These are phyloP conservation scores for Oplegnathus fasciatus DNA, from an alignment of 2,113 vertebrate species.

Conservation along the genomic window DNA sequence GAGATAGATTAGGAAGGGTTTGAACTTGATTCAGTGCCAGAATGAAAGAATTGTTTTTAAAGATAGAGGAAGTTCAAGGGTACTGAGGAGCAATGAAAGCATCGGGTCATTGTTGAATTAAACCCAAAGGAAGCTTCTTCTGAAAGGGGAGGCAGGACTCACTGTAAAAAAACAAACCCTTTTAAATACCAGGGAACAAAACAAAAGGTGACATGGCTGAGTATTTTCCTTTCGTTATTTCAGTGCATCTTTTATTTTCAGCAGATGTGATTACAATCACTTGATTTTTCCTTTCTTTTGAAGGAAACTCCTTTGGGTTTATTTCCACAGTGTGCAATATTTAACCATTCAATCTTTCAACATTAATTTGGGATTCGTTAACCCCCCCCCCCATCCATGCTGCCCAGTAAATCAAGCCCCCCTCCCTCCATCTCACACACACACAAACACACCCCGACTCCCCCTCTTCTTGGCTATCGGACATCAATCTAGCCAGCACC, in stretches of 20 bases:
- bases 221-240: slow-evolving; percentile 26
- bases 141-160: neutral
- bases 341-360: slow-evolving; percentile 79
- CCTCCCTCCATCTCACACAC: slow-evolving; percentile 30
- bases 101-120: slow-evolving; percentile 32
- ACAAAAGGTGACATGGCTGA: slow-evolving; percentile 45
- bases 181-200: slow-evolving; percentile 8
- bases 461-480: slow-evolving; percentile 77
- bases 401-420: slow-evolving; percentile 43
- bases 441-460: slow-evolving; percentile 52
- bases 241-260: slow-evolving; percentile 36
- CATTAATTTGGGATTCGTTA: slow-evolving; percentile 74
- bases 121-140: slow-evolving; percentile 40
- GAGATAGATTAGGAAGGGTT: slow-evolving; percentile 23
- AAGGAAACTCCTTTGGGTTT: slow-evolving; percentile 69
- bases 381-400: slow-evolving; percentile 15
- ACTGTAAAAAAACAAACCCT: neutral
- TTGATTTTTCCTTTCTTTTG: slow-evolving; percentile 39
- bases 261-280: slow-evolving; percentile 49
- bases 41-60: slow-evolving; percentile 44
- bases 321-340: slow-evolving; percentile 69
- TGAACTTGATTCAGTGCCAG: slow-evolving; percentile 23
- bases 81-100: slow-evolving; percentile 34
- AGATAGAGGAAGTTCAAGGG: slow-evolving; percentile 12
- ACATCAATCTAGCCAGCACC: slow-evolving; percentile 84